These are phyloP conservation scores for Cosmorhoe ocellata DNA, from an alignment of 2,888 invertebrate genomes.

Conservation along the genomic window DNA sequence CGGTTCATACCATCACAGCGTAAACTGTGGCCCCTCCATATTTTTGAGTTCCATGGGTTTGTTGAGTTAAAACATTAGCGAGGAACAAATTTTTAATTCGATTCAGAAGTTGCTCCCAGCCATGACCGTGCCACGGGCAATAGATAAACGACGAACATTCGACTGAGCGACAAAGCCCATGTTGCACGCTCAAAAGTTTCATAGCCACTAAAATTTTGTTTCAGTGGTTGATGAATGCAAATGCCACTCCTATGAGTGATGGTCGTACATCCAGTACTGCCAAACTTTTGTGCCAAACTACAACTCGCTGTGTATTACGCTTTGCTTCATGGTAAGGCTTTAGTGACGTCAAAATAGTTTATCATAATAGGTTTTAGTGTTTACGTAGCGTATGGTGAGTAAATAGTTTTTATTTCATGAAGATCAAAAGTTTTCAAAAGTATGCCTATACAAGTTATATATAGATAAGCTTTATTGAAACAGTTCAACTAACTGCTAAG, in stretches of 20 bases:
- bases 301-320: conserved; percentile 2
- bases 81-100: conserved; percentile 10
- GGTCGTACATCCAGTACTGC: conserved; percentile 8
- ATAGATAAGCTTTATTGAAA: no score
- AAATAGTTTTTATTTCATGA: no score
- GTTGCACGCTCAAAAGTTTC: conserved; percentile 15
- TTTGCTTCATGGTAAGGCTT: not conserved
- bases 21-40: no score
- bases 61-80: not conserved
- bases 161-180: conserved; percentile 15
- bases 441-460: no score
- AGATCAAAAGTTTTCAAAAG: no score
- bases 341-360: not conserved
- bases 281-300: conserved; percentile 11
- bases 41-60: no score
- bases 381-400: no score
- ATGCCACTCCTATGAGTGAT: conserved; percentile 10
- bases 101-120: conserved; percentile 12
- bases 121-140: conserved; percentile 8
- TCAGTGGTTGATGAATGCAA: conserved; percentile 11
- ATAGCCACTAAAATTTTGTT: conserved; percentile 20
- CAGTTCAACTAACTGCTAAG: no score
- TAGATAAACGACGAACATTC: conserved; percentile 18
- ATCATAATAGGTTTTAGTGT: no score
- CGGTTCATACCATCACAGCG: no score